Base-by-base conservation (phyloP, 2,888 invertebrate species). In the Melipona bicolor region DNA sequence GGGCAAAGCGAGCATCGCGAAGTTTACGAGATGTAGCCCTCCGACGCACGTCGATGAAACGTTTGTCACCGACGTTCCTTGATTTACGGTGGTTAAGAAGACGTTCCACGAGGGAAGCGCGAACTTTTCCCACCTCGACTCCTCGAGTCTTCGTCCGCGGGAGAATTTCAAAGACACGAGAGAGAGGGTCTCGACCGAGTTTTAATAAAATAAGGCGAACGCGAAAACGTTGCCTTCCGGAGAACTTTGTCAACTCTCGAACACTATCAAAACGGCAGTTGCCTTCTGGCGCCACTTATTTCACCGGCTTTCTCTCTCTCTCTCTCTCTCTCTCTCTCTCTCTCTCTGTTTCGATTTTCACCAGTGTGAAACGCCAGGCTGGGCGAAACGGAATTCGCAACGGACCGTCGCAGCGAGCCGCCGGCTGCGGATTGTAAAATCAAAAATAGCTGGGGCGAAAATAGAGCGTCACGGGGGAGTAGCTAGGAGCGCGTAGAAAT, bases 21-120 rank as follows among this genome's bases (percentile, higher is more conserved):
- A 59, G 59, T 80, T 80, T 80, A 67, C 78, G 78, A 65, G 65
- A 24, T 17, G 61, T 32, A 59, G 65, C 50, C 49, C 67, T 74
- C 62, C 70, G 59, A 67, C 50, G 59, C 69, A 49, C 3, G 43
- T 24, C 49, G 43, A 70, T 52, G 43, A 17, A 71, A 71, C 24
- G 24, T 61, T 50, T 52, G 17, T 17, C 49, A 24, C 24, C 52
- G 64, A 61, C 67, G 32, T 36, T 13, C 24, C 13, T 36, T 67
- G 71, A 43, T 79, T 64, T 36, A 64, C 71, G 65, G 4, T 21
- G 17, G 3, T 32, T n/a, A 21, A 13, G 17, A n/a, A 15, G n/a
- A 65, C n/a, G 43, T 49, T 27, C 36, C 15, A 32, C 4, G 3
- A 32, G 19, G 43, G 11, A 36, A 17, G n/a, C 52, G 19, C 4